Evolutionary conservation across 2,888 invertebrate genomes (phyloP).

Genomic region (Meta bourneti): DNA sequence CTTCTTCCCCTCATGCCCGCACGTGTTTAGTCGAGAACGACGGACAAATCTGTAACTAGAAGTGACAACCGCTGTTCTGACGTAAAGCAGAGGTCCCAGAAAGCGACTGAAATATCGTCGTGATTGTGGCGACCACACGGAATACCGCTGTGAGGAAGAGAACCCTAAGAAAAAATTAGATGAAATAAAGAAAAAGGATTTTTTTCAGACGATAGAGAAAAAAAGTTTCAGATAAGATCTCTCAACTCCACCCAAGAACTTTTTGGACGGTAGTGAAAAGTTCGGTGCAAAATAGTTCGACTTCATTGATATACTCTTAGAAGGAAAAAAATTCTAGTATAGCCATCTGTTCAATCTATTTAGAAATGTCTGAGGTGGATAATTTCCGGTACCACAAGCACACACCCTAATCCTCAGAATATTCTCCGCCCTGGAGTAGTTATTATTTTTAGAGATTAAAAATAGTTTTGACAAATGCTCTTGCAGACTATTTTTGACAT

Average conservation of each 20-base stretch:
- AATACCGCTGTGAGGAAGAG: slow-evolving; percentile 12
- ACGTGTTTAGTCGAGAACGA: slow-evolving; percentile 47
- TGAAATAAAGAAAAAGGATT: slow-evolving; percentile 17
- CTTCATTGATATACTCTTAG: background rate
- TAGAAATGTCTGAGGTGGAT: slow-evolving; percentile 20
- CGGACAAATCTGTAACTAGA: slow-evolving; percentile 63
- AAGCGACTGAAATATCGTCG: slow-evolving; percentile 39
- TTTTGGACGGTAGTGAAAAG: slow-evolving; percentile 18
- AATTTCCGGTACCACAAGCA: background rate
- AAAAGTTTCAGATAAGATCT: slow-evolving; percentile 47
- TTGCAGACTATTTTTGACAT: slow-evolving; percentile 1
- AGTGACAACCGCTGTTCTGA: slow-evolving; percentile 66
- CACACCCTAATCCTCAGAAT: background rate
- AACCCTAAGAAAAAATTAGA: background rate
- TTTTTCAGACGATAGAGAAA: background rate
- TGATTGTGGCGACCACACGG: slow-evolving; percentile 66
- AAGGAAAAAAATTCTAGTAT: background rate
- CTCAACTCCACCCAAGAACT: slow-evolving; percentile 51
- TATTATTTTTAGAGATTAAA: slow-evolving; percentile 19
- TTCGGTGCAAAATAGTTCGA: slow-evolving; percentile 14
- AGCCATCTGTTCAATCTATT: slow-evolving; percentile 1
- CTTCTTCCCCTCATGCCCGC: background rate
- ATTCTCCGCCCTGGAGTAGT: background rate
- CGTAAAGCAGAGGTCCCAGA: slow-evolving; percentile 26
- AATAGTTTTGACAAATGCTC: slow-evolving; percentile 1